A percentile compares a stretch with the other conserved stretches of the same genome.
phyloP scores from a whole-genome alignment of 2,113 vertebrate species.

The Lates calcarifer region DNA sequence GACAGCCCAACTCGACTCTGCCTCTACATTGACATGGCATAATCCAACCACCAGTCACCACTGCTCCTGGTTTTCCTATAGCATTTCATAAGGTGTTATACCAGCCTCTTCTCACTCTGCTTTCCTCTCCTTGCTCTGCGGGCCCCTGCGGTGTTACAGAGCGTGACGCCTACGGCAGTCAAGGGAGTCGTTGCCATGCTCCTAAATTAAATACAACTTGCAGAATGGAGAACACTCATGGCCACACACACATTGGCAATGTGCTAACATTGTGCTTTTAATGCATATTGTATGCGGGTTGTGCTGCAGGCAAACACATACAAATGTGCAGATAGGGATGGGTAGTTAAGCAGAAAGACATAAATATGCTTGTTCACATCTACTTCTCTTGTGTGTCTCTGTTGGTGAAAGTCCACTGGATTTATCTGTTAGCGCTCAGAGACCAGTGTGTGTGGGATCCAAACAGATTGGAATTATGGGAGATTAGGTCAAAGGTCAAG shows the following conservation, averaged over 20 bases:
- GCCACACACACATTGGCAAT: slow-evolving; percentile 55
- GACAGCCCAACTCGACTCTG: no score
- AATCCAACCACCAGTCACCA: background rate
- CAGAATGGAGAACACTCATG: slow-evolving; percentile 40
- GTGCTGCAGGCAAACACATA: background rate
- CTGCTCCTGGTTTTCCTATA: background rate
- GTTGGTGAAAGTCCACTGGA: slow-evolving; percentile 45
- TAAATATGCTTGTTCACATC: background rate
- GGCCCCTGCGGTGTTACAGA: slow-evolving; percentile 29
- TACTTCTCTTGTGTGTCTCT: slow-evolving; percentile 20
- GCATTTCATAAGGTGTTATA: background rate
- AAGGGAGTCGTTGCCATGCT: slow-evolving; percentile 61
- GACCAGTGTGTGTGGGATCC: slow-evolving; percentile 71
- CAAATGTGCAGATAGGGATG: background rate
- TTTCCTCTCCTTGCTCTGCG: slow-evolving; percentile 20
- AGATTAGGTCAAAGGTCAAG: slow-evolving; percentile 86
- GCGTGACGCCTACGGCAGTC: slow-evolving; percentile 58
- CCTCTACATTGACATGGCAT: background rate
- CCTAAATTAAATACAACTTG: slow-evolving; percentile 74
- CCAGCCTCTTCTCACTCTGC: background rate
- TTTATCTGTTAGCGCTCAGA: slow-evolving; percentile 70
- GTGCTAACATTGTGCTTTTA: background rate
- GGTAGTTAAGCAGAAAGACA: background rate
- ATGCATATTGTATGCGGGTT: background rate
- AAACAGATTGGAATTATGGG: slow-evolving; percentile 83